Percentiles rank a stretch among this genome's conserved stretches.
Evolutionary conservation across 1,140 invertebrate species (phyloP).

Genomic region (Nebria ingens): DNA sequence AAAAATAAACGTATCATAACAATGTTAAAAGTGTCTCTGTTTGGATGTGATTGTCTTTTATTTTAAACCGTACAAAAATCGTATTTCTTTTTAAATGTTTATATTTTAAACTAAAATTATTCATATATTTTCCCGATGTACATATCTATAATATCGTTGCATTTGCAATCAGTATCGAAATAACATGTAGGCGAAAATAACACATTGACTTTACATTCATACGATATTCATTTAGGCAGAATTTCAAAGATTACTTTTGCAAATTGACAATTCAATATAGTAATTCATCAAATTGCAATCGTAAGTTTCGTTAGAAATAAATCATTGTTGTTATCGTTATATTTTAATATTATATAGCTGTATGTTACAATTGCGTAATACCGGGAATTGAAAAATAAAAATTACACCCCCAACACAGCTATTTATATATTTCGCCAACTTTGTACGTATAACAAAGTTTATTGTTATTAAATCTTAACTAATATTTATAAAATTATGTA

Average conservation of each 20-base stretch:
- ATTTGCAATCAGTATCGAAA: not conserved
- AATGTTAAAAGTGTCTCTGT: not conserved
- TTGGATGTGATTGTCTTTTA: not conserved
- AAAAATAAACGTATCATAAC: no score
- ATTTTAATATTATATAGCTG: not conserved
- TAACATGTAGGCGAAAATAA: not conserved
- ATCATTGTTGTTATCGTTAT: not conserved
- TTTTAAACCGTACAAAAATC: not conserved
- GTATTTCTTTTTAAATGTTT: not conserved
- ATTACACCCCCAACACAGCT: not conserved
- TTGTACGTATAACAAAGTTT: not conserved
- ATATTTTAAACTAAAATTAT: not conserved
- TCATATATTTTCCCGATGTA: no score
- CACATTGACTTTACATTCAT: not conserved
- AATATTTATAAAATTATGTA: slow-evolving; percentile 3
- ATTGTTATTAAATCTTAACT: not conserved
- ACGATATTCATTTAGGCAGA: slow-evolving; percentile 1
- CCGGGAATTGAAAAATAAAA: not conserved
- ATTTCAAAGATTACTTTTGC: not conserved
- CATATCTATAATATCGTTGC: not conserved
- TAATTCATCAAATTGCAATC: no score
- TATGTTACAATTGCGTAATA: not conserved
- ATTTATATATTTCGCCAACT: not conserved
- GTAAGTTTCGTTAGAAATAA: not conserved
- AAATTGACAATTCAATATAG: not conserved